Evolutionary conservation across 2,888 invertebrate species (phyloP).

Genomic region (Ophion slaviceki): DNA sequence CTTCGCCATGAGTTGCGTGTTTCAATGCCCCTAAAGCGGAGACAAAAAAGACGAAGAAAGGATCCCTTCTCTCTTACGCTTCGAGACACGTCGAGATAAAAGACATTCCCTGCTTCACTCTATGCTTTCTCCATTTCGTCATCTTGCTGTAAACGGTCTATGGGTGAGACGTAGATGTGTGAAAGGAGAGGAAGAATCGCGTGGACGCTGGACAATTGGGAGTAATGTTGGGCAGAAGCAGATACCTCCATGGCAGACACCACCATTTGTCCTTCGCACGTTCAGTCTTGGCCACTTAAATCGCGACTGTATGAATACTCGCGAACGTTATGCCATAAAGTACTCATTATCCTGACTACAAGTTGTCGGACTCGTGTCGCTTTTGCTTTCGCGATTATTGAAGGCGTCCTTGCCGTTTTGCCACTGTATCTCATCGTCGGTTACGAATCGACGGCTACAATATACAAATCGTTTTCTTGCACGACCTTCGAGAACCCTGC

Average conservation of each 20-base stretch:
- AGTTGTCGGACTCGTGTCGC: conserved; percentile 23
- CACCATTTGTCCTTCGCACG: conserved; percentile 7
- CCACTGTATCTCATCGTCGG: conserved; percentile 1
- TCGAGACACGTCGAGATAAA: conserved; percentile 31
- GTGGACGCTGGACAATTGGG: not conserved
- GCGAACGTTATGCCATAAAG: conserved; percentile 4
- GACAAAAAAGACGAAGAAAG: conserved; percentile 8
- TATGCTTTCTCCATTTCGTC: conserved; percentile 57
- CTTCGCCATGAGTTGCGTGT: conserved; percentile 44
- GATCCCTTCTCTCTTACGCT: conserved; percentile 41
- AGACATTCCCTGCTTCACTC: conserved; percentile 22
- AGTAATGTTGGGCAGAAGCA: not conserved
- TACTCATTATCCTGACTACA: conserved; percentile 17
- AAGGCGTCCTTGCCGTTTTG: conserved; percentile 52
- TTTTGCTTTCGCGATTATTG: conserved; percentile 26
- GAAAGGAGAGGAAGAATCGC: not conserved
- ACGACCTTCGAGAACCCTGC: conserved; percentile 51
- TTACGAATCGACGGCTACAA: conserved; percentile 6
- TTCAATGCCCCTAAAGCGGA: conserved; percentile 23
- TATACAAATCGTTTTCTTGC: conserved; percentile 29
- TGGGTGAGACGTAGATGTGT: conserved; percentile 2
- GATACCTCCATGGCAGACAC: not conserved
- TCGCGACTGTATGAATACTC: conserved; percentile 8
- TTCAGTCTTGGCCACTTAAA: conserved; percentile 35
- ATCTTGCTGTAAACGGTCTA: conserved; percentile 11